Base-by-base conservation (phyloP, 2,888 invertebrate species). In the Rhingia campestris region DNA sequence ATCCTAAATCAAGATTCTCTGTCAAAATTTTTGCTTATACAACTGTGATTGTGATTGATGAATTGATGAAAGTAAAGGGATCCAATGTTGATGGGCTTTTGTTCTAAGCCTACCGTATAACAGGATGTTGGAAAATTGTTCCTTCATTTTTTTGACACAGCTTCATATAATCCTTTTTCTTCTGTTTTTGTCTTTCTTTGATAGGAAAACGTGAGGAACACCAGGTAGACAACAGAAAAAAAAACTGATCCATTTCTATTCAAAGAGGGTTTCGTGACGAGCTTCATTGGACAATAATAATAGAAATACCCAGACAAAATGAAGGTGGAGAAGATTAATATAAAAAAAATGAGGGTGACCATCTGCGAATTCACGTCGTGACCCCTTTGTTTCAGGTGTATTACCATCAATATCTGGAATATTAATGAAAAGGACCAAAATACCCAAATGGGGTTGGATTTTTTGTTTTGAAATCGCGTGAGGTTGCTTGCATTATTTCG, bases 1-100 rank as follows among this genome's bases (percentile, higher is more conserved):
- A 6, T 47, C 39, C 33, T 41, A 61, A 43, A 69, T 53, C 35
- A n/a, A 63, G 58, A 70, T 45, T 70, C 74, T 58, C 59, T 81
- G 59, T 70, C 59, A 81, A 54, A 76, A 70, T 64, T 22, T 75
- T 69, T 69, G 61, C 47, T 35, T 66, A n/a, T n/a, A 81, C 63
- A 81, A 74, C 61, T 74, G 63, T 54, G 73, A 63, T 74, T 67
- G 33, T 81, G 72, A 81, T 81, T 76, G 76, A 81, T 77, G 66
- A 81, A 73, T 79, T 58, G 56, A 75, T 75, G 59, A 61, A 64
- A 76, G 37, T 66, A 49, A 72, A 72, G 77, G 41, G 72, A 72
- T 61, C 66, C 49, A 54, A 70, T 76, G 64, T 59, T 39, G 64
- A 58, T 53, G 67, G 43, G 66, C 69, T 64, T 81, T 81, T 81